Base-by-base conservation (phyloP, 2,113 vertebrate species). In the Lota lota region DNA sequence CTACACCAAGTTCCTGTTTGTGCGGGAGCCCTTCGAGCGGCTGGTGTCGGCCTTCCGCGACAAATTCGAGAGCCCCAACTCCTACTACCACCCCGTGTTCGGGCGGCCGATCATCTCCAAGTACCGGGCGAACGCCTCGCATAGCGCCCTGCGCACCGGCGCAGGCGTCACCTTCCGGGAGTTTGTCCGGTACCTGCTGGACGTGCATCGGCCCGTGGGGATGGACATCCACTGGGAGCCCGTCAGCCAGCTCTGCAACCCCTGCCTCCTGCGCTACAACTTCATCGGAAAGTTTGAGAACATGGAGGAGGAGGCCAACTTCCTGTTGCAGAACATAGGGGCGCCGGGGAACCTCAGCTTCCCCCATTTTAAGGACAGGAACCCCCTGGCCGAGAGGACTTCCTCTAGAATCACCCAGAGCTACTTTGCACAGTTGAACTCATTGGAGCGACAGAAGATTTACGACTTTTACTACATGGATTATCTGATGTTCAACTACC, bases 161-260 rank as follows among this genome's bases (percentile, higher is more conserved):
- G 86, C 94, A 0, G 96, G 95, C 0, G 96, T 97, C n/a, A 93
- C 90, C 17, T 97, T 98, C 78, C 90, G 91, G 12, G 97, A 98
- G 86, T 98, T 98, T 17, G 82, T 96, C 28, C 95, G 93, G 0
- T 98, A 98, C 65, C 91, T 98, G 69, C 85, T 98, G 71, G 97
- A 98, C 0, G 93, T 95, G 15, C 93, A 90, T 0, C 88, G 94
- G 73, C 96, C 96, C 0, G 93, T 98, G 53, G 96, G 95, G 7
- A 95, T 97, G 94, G 96, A 98, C 83, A 96, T 97, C 81, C 97
- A 98, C 90, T 98, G 97, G 97, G 93, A 95, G 75, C 94, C 94
- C 0, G 91, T 95, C 65, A 92, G 92, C 17, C 91, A 92, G 66
- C 93, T 98, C 28, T 98, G 97, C 76, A 94, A 91, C 89, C 96